Evolutionary conservation across 2,888 invertebrate genomes (phyloP).

Genomic region (Lysandra coridon): DNA sequence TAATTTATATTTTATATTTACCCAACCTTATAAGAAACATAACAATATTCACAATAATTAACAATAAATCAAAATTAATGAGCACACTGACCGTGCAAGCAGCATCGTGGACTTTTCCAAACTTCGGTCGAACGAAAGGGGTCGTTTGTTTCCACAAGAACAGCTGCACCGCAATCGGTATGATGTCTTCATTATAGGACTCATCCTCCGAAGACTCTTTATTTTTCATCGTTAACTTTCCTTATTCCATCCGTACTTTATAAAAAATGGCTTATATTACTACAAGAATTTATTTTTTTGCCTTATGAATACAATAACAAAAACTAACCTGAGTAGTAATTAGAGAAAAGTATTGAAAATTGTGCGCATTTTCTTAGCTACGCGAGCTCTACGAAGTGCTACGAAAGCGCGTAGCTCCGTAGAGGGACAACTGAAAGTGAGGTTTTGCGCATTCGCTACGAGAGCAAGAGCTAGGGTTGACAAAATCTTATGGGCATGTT

Average conservation of each 20-base stretch:
- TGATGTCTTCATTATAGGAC: constrained; percentile 85
- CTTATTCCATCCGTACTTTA: constrained; percentile 1
- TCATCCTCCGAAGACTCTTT: constrained; percentile 78
- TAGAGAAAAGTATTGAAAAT: neutral
- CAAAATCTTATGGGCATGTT: constrained; percentile 33
- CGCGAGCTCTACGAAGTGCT: constrained; percentile 29
- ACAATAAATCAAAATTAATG: neutral
- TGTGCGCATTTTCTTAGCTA: neutral
- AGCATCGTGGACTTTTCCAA: constrained; percentile 98
- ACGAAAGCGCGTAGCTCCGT: constrained; percentile 46
- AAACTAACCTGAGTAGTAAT: neutral
- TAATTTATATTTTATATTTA: no score
- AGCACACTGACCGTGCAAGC: constrained; percentile 94
- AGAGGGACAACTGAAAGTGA: constrained; percentile 65
- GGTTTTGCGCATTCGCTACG: constrained; percentile 63
- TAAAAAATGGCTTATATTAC: neutral
- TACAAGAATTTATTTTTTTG: neutral
- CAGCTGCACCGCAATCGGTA: constrained; percentile 97
- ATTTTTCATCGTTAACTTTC: constrained; percentile 47
- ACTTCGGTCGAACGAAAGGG: constrained; percentile 96
- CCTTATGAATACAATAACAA: neutral
- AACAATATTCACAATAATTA: neutral
- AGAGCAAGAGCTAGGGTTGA: constrained; percentile 59
- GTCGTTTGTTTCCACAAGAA: constrained; percentile 99
- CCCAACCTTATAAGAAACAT: neutral